A percentile compares a stretch with the other conserved stretches of the same genome.
phyloP scores from a whole-genome alignment of 1,140 invertebrate genomes.

The Penaeus indicus region DNA sequence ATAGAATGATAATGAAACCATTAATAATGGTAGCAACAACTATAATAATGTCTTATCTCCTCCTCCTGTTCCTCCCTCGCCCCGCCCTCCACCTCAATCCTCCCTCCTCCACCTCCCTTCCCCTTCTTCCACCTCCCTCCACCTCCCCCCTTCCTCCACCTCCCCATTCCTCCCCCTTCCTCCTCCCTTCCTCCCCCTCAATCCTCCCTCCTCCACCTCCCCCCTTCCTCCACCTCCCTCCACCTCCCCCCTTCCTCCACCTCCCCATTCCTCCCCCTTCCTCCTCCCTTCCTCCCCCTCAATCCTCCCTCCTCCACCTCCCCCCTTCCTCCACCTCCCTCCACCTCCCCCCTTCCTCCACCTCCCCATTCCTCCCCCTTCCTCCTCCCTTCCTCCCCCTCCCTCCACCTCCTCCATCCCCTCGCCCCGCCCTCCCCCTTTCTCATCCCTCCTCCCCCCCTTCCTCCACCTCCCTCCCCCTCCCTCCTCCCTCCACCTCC shows the following conservation, averaged over 20 bases:
- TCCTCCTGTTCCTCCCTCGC: neutral
- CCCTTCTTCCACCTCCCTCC: neutral
- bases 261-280: constrained; percentile 3
- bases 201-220: neutral
- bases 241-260: neutral
- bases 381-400: neutral
- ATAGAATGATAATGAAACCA: too few species aligned
- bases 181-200: neutral
- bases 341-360: neutral
- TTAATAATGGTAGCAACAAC: too few species aligned
- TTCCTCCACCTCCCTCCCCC: neutral
- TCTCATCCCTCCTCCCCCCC: neutral
- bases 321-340: neutral
- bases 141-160: neutral
- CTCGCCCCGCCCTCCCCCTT: neutral
- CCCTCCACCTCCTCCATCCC: neutral
- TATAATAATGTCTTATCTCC: neutral
- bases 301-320: neutral
- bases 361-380: neutral
- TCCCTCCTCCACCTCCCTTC: too few species aligned
- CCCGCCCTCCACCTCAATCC: neutral
- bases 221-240: neutral
- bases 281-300: neutral
- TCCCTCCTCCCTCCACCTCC: neutral
- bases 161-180: neutral